Percentiles rank a stretch among this genome's conserved stretches.
Evolutionary conservation across 1,140 invertebrate species (phyloP).

Genomic region (Nasonia giraulti): DNA sequence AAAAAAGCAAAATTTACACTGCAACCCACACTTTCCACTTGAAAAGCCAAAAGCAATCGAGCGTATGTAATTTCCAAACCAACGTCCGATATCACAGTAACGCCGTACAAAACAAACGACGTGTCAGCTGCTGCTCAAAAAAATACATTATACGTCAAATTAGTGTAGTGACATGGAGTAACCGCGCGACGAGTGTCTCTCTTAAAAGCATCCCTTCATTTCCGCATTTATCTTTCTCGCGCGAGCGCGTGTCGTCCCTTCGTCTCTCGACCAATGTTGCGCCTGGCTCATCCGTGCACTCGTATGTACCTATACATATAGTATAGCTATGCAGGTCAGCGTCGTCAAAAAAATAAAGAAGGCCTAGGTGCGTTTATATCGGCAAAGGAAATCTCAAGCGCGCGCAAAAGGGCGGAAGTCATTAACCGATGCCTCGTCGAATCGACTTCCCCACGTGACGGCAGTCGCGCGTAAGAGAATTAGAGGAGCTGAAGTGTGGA

Average conservation of each 20-base stretch:
- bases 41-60: no score
- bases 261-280: neutral
- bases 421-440: conserved; percentile 34
- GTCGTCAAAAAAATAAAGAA: conserved; percentile 10
- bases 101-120: neutral
- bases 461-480: conserved; percentile 22
- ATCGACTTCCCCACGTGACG: conserved; percentile 27
- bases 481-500: neutral
- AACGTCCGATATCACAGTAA: no score
- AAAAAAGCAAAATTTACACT: no score
- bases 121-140: neutral
- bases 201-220: conserved; percentile 44
- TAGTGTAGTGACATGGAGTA: conserved; percentile 24
- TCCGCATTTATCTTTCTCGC: conserved; percentile 21
- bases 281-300: no score
- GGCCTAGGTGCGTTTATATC: conserved; percentile 2
- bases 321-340: no score
- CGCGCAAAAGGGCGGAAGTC: conserved; percentile 50
- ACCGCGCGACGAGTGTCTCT: neutral
- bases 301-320: neutral
- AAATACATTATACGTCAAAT: conserved; percentile 21
- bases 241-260: neutral
- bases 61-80: no score
- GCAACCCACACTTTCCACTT: no score
- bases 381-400: conserved; percentile 46